phyloP scores from a whole-genome alignment of 2,797 vertebrate species.

The Tenualosa ilisha region DNA sequence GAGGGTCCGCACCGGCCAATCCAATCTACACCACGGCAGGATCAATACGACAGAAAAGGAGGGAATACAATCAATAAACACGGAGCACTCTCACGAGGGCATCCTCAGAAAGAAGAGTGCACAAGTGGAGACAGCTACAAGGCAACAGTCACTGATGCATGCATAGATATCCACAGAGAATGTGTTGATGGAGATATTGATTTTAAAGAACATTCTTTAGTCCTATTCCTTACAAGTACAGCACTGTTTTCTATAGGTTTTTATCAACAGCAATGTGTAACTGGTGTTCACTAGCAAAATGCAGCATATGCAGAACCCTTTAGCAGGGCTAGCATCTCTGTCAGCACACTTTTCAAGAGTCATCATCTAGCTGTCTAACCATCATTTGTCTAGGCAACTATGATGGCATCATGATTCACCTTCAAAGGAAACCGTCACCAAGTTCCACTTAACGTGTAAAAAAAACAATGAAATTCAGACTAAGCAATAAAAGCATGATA shows the following conservation, averaged over 20 bases:
- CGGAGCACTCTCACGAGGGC: neutral
- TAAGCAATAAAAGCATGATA: neutral
- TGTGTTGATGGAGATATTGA: neutral
- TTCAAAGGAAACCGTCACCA: neutral
- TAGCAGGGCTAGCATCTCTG: neutral
- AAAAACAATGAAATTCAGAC: neutral
- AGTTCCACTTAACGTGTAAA: neutral
- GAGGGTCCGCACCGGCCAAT: slow-evolving; percentile 95
- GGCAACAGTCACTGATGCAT: neutral
- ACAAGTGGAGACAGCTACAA: neutral
- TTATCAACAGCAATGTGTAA: neutral
- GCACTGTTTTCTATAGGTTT: neutral
- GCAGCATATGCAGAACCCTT: neutral
- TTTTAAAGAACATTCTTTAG: too few relatives aligned
- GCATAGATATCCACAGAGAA: neutral
- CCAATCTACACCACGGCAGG: slow-evolving; percentile 74
- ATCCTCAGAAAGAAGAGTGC: neutral
- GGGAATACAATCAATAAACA: neutral
- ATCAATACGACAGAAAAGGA: neutral
- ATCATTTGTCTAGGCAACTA: neutral
- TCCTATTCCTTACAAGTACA: neutral
- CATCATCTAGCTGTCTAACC: neutral
- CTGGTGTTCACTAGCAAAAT: neutral
- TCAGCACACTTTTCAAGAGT: neutral
- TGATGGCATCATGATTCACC: neutral